phyloP scores from a whole-genome alignment of 2,797 vertebrate species.

The Chaetodon trifasciatus region DNA sequence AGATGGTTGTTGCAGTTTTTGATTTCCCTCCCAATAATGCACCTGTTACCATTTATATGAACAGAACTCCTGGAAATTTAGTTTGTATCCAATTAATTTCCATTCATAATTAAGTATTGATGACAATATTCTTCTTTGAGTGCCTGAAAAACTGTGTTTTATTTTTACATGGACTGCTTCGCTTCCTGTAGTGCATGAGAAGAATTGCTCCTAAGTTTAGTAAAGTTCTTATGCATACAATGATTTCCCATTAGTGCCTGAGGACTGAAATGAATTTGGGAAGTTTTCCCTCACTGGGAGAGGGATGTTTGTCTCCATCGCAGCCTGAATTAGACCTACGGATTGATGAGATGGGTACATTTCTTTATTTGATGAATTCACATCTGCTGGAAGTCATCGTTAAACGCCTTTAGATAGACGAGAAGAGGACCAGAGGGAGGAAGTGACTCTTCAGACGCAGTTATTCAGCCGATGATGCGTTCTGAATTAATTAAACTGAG shows the following conservation, averaged over 20 bases:
- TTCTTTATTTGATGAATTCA: neutral
- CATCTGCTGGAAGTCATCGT: constrained; percentile 23
- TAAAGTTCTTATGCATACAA: neutral
- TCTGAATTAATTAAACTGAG: constrained; percentile 44
- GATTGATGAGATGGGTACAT: neutral
- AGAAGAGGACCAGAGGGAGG: constrained; percentile 18
- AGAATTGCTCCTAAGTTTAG: neutral
- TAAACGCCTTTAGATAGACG: neutral
- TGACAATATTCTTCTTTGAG: too few relatives aligned
- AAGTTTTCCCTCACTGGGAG: neutral
- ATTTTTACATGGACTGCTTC: too few relatives aligned
- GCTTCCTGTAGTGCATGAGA: neutral
- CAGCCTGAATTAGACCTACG: constrained; percentile 5
- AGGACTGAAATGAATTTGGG: constrained; percentile 12
- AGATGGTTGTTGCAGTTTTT: neutral
- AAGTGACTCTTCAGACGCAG: neutral
- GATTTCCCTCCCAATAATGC: too few relatives aligned
- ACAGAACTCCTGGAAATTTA: too few relatives aligned
- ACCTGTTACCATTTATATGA: neutral
- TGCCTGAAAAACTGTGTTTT: too few relatives aligned
- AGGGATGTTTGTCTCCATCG: neutral
- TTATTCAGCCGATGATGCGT: neutral
- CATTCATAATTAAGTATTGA: too few relatives aligned
- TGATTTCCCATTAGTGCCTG: neutral
- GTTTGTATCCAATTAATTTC: too few relatives aligned